A percentile compares a stretch with the other conserved stretches of the same genome.
Conservation (phyloP, 2,888 invertebrate species). For the Eupeodes luniger region DNA sequence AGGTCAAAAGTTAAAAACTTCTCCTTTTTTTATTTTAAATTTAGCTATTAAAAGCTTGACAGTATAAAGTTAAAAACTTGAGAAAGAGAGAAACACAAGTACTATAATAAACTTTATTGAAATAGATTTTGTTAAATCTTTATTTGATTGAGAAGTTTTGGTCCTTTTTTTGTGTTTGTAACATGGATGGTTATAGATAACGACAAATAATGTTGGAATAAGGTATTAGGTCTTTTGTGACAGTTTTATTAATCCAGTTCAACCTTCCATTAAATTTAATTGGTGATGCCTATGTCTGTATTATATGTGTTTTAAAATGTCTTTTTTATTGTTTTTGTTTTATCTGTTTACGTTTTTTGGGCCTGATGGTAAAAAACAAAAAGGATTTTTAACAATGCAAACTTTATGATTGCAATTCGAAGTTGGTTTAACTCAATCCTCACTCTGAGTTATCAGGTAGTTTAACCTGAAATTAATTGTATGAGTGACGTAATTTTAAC, state of each 20-base stretch:
- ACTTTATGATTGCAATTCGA: too few relatives aligned
- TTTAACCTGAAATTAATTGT: too few relatives aligned
- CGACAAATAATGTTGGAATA: not conserved
- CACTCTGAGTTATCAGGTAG: too few relatives aligned
- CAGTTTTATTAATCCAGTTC: conserved; percentile 16
- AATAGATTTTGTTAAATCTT: conserved; percentile 20
- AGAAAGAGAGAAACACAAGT: not conserved
- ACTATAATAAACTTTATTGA: conserved; percentile 18
- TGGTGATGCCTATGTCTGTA: not conserved
- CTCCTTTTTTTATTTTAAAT: conserved; percentile 1
- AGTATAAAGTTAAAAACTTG: conserved; percentile 6
- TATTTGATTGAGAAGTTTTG: not conserved
- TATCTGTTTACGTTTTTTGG: too few relatives aligned
- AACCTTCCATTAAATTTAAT: conserved; percentile 12
- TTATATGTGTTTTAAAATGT: not conserved
- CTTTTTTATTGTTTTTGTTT: too few relatives aligned
- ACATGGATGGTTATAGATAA: not conserved
- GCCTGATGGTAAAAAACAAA: too few relatives aligned
- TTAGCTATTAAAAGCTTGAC: conserved; percentile 16
- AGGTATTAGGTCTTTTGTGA: not conserved
- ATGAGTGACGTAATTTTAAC: too few relatives aligned
- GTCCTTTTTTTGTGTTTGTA: not conserved
- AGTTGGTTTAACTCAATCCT: too few relatives aligned
- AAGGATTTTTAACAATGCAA: too few relatives aligned
- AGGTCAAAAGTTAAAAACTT: conserved; percentile 34